phyloP scores from a whole-genome alignment of 2,113 vertebrate genomes.

The Callopanchax toddi region DNA sequence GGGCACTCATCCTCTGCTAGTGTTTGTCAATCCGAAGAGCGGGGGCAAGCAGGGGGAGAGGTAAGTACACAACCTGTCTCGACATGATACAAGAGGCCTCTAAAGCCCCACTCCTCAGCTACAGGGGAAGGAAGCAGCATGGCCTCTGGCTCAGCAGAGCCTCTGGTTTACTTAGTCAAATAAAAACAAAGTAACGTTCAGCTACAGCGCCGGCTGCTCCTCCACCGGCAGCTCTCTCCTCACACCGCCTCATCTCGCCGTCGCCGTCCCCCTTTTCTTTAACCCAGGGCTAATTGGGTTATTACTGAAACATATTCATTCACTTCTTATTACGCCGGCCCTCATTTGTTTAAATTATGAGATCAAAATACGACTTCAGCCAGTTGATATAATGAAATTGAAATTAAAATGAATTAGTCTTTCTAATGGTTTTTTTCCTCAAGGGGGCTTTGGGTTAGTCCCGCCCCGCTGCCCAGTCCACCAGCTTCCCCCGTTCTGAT shows the following conservation, averaged over 20 bases:
- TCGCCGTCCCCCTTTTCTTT: constrained; percentile 50
- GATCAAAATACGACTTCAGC: constrained; percentile 82
- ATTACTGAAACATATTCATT: constrained; percentile 83
- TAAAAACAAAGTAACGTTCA: constrained; percentile 53
- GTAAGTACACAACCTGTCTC: constrained; percentile 76
- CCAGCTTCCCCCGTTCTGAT: constrained; percentile 28
- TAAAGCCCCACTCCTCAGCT: constrained; percentile 30
- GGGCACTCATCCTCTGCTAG: constrained; percentile 94
- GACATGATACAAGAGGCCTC: constrained; percentile 54
- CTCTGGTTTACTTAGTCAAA: constrained; percentile 41
- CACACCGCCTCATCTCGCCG: constrained; percentile 51
- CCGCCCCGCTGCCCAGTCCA: constrained; percentile 56
- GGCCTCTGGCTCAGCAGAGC: constrained; percentile 36
- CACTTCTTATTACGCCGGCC: constrained; percentile 72
- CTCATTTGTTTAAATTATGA: constrained; percentile 81
- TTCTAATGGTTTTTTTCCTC: too few species aligned
- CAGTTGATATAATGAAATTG: constrained; percentile 82
- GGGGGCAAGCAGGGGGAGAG: constrained; percentile 96
- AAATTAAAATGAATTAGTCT: constrained; percentile 84
- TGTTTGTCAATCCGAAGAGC: constrained; percentile 96
- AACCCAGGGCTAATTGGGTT: constrained; percentile 80
- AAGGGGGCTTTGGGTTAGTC: constrained; percentile 61
- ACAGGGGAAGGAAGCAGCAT: constrained; percentile 21
- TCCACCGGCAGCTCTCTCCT: constrained; percentile 17
- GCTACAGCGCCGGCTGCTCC: constrained; percentile 19